phyloP scores from a whole-genome alignment of 2,797 vertebrate genomes.

The Galago senegalensis region DNA sequence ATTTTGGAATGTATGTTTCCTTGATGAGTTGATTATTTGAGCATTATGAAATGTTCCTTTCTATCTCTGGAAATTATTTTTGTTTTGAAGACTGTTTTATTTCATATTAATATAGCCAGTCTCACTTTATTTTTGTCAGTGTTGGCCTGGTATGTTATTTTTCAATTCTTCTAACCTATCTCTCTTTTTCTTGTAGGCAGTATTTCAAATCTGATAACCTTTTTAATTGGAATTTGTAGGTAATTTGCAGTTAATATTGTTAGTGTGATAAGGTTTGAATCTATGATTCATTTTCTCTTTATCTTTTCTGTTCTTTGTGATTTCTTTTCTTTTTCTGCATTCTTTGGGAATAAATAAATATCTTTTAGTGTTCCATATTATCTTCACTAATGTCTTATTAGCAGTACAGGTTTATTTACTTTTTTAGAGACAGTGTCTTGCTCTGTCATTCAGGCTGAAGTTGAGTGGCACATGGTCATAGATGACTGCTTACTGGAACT shows the following conservation, averaged over 20 bases:
- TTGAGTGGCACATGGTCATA: too few relatives aligned
- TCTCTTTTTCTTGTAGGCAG: not conserved
- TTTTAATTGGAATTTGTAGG: not conserved
- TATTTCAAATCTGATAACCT: not conserved
- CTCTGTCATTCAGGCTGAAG: too few relatives aligned
- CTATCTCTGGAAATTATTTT: not conserved
- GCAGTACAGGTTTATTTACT: not conserved
- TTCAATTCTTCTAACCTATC: not conserved
- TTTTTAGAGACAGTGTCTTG: not conserved
- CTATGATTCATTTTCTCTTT: not conserved
- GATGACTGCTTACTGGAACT: too few relatives aligned
- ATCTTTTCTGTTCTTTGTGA: not conserved
- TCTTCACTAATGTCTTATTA: not conserved
- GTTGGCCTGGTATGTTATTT: not conserved
- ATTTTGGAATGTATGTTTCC: not conserved
- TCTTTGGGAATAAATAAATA: not conserved
- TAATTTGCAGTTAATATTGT: not conserved
- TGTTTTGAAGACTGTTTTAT: not conserved
- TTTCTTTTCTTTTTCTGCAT: not conserved
- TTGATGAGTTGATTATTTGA: not conserved
- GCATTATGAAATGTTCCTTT: not conserved
- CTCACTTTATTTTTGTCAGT: not conserved
- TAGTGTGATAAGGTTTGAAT: not conserved
- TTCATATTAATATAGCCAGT: not conserved
- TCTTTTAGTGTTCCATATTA: not conserved